Conservation (phyloP, 1,140 invertebrate genomes). For the Drosophila busckii region DNA sequence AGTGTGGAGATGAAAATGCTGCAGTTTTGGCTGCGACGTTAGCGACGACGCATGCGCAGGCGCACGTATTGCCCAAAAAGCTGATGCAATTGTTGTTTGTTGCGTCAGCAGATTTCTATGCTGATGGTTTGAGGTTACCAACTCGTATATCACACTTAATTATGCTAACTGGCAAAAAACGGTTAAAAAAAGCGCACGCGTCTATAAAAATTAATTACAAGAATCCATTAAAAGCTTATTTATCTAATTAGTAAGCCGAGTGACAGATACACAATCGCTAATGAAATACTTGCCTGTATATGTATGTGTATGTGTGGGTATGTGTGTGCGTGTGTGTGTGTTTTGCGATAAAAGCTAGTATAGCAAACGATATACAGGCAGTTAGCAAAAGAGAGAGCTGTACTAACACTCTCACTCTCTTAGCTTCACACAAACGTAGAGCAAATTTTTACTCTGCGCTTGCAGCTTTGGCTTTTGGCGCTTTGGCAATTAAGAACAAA, state of each 20-base stretch:
- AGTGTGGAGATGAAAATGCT: not conserved
- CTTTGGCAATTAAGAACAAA: conserved; percentile 30
- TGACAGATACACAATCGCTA: conserved; percentile 21
- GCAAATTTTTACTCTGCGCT: too few species aligned
- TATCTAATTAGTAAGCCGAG: conserved; percentile 59
- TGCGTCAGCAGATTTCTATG: conserved; percentile 52
- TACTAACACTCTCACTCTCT: too few species aligned
- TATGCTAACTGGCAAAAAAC: not conserved
- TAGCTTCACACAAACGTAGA: too few species aligned
- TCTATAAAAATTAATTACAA: conserved; percentile 50
- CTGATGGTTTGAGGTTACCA: not conserved
- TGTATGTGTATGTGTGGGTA: too few species aligned
- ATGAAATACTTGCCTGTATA: too few species aligned
- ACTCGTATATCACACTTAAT: conserved; percentile 6
- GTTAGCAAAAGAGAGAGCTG: too few species aligned
- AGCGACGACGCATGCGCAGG: conserved; percentile 33
- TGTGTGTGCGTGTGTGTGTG: too few species aligned
- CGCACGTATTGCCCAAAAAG: conserved; percentile 43
- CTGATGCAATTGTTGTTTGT: conserved; percentile 60
- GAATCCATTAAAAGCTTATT: conserved; percentile 63
- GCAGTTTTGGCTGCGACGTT: conserved; percentile 15
- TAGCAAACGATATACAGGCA: too few species aligned
- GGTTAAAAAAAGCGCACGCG: conserved; percentile 3
- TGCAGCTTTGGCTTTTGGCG: conserved; percentile 10
- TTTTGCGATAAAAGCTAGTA: too few species aligned